These are phyloP conservation scores for Thaleichthys pacificus DNA, from an alignment of 2,797 vertebrate genomes.

Conservation along the genomic window DNA sequence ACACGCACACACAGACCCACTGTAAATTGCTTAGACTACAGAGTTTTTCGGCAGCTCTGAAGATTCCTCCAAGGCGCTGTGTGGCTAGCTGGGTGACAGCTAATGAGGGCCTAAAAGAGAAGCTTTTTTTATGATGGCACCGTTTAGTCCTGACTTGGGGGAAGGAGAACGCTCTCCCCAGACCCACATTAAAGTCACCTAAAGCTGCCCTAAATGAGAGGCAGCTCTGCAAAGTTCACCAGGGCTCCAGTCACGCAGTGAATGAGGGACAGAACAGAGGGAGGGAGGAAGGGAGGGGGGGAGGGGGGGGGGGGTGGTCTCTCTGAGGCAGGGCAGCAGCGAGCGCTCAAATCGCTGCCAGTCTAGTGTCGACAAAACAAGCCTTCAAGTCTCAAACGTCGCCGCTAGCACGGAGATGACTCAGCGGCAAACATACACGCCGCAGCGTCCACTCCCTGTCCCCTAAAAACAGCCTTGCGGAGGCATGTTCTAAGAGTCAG, in stretches of 20 bases:
- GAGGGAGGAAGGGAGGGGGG: background rate
- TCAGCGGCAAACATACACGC: too few relatives aligned
- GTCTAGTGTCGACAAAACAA: conserved; percentile 15
- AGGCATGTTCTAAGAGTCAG: background rate
- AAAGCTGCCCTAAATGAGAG: conserved; percentile 57
- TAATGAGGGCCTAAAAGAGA: conserved; percentile 73
- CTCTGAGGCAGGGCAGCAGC: background rate
- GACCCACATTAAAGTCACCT: conserved; percentile 57
- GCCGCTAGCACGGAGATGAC: too few relatives aligned
- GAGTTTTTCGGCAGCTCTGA: conserved; percentile 61
- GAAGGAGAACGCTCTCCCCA: conserved; percentile 59
- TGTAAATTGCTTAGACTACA: conserved; percentile 44
- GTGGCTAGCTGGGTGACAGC: conserved; percentile 63
- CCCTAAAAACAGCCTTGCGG: too few relatives aligned
- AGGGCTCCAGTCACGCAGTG: conserved; percentile 52
- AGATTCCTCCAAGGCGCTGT: conserved; percentile 69
- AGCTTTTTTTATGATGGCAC: conserved; percentile 62
- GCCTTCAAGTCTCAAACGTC: background rate
- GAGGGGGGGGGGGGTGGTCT: background rate
- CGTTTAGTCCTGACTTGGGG: conserved; percentile 69
- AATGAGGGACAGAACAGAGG: conserved; percentile 1
- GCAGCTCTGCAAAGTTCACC: conserved; percentile 48
- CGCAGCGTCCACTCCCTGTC: too few relatives aligned
- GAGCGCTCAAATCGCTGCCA: background rate
- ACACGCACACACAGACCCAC: conserved; percentile 30